phyloP scores from a whole-genome alignment of 2,113 vertebrate species.

The Tetrax tetrax region DNA sequence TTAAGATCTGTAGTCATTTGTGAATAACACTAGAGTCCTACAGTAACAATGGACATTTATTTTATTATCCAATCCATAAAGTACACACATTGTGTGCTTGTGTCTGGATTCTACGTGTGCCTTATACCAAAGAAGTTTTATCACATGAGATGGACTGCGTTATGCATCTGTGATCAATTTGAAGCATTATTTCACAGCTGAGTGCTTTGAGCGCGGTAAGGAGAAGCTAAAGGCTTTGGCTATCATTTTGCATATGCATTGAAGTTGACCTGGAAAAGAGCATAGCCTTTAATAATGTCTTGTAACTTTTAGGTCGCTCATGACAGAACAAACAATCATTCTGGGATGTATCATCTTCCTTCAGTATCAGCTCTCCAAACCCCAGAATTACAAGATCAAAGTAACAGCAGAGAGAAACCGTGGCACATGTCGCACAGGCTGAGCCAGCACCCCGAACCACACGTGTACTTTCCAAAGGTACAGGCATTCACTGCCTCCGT shows the following conservation, averaged over 20 bases:
- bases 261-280: background rate
- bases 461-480: background rate
- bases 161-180: conserved; percentile 20
- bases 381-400: background rate
- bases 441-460: background rate
- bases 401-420: background rate
- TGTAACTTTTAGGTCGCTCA: background rate
- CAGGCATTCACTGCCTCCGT: background rate
- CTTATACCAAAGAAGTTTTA: conserved; percentile 11
- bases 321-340: background rate
- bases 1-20: conserved; percentile 19
- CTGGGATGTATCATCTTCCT: background rate
- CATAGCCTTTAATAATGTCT: background rate
- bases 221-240: conserved; percentile 36
- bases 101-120: background rate
- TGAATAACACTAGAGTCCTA: conserved; percentile 17
- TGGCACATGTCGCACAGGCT: background rate
- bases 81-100: background rate
- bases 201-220: conserved; percentile 37
- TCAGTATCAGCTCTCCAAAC: background rate
- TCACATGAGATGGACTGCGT: conserved; percentile 1
- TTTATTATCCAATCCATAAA: conserved; percentile 1
- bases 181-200: conserved; percentile 57
- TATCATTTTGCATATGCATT: background rate
- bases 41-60: conserved; percentile 31